Percentiles rank a stretch among this genome's conserved stretches.
phyloP scores from a whole-genome alignment of 2,888 invertebrate genomes.

The Eurytoma californica region DNA sequence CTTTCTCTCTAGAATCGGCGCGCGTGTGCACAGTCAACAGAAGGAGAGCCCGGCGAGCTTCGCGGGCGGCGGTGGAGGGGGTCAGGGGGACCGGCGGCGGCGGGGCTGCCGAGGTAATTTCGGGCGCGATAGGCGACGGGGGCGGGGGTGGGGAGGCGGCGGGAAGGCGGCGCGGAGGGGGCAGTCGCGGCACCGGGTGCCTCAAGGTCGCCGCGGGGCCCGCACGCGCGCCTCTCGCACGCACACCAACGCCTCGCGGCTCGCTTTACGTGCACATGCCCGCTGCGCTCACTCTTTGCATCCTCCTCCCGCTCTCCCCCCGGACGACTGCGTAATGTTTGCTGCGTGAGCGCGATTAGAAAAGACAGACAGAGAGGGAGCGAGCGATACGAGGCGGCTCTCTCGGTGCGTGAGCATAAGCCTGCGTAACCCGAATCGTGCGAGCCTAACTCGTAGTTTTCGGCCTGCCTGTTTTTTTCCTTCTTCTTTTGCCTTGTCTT shows the following conservation, averaged over 20 bases:
- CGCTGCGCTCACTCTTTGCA: slow-evolving; percentile 15
- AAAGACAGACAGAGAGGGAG: neutral
- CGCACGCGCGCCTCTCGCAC: slow-evolving; percentile 70
- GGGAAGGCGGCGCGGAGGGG: slow-evolving; percentile 49
- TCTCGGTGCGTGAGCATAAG: too few relatives aligned
- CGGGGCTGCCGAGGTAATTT: slow-evolving; percentile 44
- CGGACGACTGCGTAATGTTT: too few relatives aligned
- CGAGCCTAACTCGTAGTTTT: too few relatives aligned
- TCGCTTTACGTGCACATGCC: slow-evolving; percentile 14
- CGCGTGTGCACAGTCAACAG: slow-evolving; percentile 32
- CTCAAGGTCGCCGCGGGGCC: slow-evolving; percentile 72
- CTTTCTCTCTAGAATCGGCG: slow-evolving; percentile 5
- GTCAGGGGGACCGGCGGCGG: slow-evolving; percentile 14
- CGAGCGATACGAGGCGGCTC: neutral
- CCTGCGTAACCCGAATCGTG: too few relatives aligned
- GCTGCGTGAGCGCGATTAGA: neutral
- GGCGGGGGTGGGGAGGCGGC: slow-evolving; percentile 54
- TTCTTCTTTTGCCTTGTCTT: too few relatives aligned
- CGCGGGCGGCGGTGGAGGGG: slow-evolving; percentile 7
- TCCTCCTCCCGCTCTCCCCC: neutral
- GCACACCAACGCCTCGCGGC: neutral
- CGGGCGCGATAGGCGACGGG: slow-evolving; percentile 57
- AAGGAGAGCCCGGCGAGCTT: slow-evolving; percentile 17
- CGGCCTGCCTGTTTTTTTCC: too few relatives aligned
- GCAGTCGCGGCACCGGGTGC: slow-evolving; percentile 60